Conservation (phyloP, 2,888 invertebrate genomes). For the Chesias legatella region DNA sequence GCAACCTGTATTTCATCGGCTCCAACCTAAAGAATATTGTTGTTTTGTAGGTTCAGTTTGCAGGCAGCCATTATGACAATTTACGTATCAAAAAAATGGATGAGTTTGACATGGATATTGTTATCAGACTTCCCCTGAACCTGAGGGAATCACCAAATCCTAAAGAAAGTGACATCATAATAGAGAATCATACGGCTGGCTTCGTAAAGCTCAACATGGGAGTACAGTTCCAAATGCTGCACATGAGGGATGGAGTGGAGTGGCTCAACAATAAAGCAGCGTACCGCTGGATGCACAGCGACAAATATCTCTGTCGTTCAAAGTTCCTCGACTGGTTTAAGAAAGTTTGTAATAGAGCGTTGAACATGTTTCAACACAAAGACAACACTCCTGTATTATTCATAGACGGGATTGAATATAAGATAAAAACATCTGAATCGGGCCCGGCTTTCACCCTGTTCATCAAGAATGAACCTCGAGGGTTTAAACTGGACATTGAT, state of each 20-base stretch:
- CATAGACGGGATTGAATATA: slow-evolving; percentile 60
- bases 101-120: slow-evolving; percentile 82
- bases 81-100: slow-evolving; percentile 78
- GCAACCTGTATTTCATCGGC: too few species aligned
- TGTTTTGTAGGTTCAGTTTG: slow-evolving; percentile 65
- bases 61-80: slow-evolving; percentile 81
- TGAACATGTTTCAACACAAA: slow-evolving; percentile 45
- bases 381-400: slow-evolving; percentile 22
- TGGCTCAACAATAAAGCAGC: slow-evolving; percentile 55
- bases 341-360: slow-evolving; percentile 33
- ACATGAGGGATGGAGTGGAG: slow-evolving; percentile 41
- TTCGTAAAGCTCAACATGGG: slow-evolving; percentile 68
- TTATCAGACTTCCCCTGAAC: slow-evolving; percentile 72
- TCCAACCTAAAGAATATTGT: too few species aligned
- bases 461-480: slow-evolving; percentile 40
- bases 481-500: slow-evolving; percentile 69
- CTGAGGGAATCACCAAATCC: slow-evolving; percentile 37
- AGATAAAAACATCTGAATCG: slow-evolving; percentile 43
- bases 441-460: slow-evolving; percentile 80
- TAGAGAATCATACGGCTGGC: slow-evolving; percentile 50
- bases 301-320: slow-evolving; percentile 60
- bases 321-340: slow-evolving; percentile 79
- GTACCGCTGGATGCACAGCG: slow-evolving; percentile 56
- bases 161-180: slow-evolving; percentile 51
- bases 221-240: slow-evolving; percentile 46